Evolutionary conservation across 2,888 invertebrate species (phyloP).

Genomic region (Pseudoips prasinana): DNA sequence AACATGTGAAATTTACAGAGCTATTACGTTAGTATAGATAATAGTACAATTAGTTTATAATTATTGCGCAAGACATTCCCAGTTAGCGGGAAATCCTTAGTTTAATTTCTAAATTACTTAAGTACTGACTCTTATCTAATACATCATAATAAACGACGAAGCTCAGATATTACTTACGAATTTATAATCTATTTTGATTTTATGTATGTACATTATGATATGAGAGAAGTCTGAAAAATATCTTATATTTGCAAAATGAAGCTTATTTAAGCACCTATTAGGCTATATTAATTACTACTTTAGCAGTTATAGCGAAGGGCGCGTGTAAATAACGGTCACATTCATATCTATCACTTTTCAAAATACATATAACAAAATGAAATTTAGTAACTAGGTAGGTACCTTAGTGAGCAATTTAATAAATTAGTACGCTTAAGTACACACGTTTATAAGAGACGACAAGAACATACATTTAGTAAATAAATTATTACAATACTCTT

Average conservation of each 20-base stretch:
- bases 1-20: constrained; percentile 80
- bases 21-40: constrained; percentile 74
- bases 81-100: constrained; percentile 54
- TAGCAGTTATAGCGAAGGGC: constrained; percentile 37
- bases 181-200: constrained; percentile 65
- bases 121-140: constrained; percentile 67
- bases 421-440: constrained; percentile 32
- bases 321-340: constrained; percentile 30
- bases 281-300: constrained; percentile 39
- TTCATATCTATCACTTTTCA: constrained; percentile 31
- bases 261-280: constrained; percentile 62
- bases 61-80: constrained; percentile 77
- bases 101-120: constrained; percentile 69
- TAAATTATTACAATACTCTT: constrained; percentile 1
- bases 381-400: constrained; percentile 32
- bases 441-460: constrained; percentile 19
- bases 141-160: constrained; percentile 71
- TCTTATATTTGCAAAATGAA: constrained; percentile 59
- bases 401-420: constrained; percentile 37
- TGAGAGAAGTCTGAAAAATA: constrained; percentile 66
- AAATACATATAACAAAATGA: constrained; percentile 29
- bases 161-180: constrained; percentile 79
- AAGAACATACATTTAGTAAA: constrained; percentile 10
- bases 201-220: constrained; percentile 77
- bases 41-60: constrained; percentile 76